Evolutionary conservation across 2,113 vertebrate genomes (phyloP).

Genomic region (Psittacus erithacus): DNA sequence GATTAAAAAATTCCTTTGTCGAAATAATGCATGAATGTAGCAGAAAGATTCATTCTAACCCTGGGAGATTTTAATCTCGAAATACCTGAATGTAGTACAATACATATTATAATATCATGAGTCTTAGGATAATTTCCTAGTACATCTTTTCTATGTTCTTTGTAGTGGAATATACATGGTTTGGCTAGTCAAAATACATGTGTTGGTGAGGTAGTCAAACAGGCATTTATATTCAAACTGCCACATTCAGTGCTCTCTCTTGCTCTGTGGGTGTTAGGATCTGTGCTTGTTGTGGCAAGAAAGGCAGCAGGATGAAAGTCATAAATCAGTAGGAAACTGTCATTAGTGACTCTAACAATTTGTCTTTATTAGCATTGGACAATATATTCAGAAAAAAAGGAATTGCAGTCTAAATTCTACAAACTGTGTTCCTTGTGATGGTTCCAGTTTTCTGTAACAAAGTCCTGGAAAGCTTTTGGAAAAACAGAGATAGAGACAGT

Average conservation of each 20-base stretch:
- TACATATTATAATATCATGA: background rate
- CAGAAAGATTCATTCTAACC: background rate
- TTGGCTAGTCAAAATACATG: background rate
- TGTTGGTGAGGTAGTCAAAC: background rate
- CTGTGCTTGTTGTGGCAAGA: background rate
- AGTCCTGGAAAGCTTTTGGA: background rate
- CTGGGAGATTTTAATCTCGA: background rate
- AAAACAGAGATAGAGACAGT: background rate
- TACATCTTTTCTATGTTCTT: background rate
- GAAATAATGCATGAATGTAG: background rate
- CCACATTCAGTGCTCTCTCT: background rate
- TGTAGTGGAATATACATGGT: background rate
- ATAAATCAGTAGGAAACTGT: slow-evolving; percentile 12
- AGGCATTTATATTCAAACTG: background rate
- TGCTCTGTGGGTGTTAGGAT: background rate
- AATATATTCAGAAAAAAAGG: background rate
- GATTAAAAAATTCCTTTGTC: background rate
- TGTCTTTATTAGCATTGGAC: background rate
- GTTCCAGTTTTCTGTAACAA: background rate
- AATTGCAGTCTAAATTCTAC: background rate
- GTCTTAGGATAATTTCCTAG: background rate
- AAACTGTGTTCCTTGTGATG: background rate
- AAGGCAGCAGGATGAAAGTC: background rate
- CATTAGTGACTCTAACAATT: slow-evolving; percentile 5
- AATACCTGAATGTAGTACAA: background rate